A percentile compares a stretch with the other conserved stretches of the same genome.
Evolutionary conservation across 2,888 invertebrate genomes (phyloP).

Genomic region (Piscicola geometra): DNA sequence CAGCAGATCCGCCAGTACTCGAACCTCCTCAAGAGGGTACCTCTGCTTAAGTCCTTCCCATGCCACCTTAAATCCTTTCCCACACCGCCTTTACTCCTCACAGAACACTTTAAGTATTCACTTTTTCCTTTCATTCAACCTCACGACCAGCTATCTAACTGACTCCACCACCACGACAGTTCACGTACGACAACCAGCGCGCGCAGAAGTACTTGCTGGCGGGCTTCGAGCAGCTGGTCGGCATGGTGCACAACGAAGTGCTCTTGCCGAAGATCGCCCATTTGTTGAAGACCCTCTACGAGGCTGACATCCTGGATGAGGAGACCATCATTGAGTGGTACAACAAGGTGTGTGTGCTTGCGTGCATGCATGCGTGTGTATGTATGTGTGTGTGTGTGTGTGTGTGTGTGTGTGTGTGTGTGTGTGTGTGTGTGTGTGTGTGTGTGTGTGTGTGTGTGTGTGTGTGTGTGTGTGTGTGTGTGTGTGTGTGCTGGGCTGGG

Average conservation of each 20-base stretch:
- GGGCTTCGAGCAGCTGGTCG: slow-evolving; percentile 82
- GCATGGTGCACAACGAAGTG: slow-evolving; percentile 68
- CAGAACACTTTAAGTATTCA: no score
- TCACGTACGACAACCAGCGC: slow-evolving; percentile 56
- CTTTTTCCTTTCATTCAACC: neutral
- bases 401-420: slow-evolving; percentile 10
- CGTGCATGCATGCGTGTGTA: slow-evolving; percentile 19
- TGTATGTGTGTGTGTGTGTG: slow-evolving; percentile 18
- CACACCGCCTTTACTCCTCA: no score
- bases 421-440: slow-evolving; percentile 6
- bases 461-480: slow-evolving; percentile 17
- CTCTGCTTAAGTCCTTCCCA: slow-evolving; percentile 38
- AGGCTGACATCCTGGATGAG: slow-evolving; percentile 89
- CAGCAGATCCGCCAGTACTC: slow-evolving; percentile 57
- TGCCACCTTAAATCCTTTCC: no score
- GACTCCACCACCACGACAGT: slow-evolving; percentile 49
- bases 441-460: slow-evolving; percentile 19
- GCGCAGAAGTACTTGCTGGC: slow-evolving; percentile 77
- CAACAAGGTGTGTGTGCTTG: neutral
- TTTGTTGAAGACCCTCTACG: slow-evolving; percentile 86
- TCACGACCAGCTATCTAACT: neutral
- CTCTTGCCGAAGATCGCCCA: slow-evolving; percentile 83
- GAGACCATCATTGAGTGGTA: slow-evolving; percentile 88
- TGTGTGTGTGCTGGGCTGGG: neutral
- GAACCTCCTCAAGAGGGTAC: slow-evolving; percentile 50